Percentiles rank a stretch among this genome's conserved stretches.
Evolutionary conservation across 2,888 invertebrate species (phyloP).

Genomic region (Leucoptera coffeella): DNA sequence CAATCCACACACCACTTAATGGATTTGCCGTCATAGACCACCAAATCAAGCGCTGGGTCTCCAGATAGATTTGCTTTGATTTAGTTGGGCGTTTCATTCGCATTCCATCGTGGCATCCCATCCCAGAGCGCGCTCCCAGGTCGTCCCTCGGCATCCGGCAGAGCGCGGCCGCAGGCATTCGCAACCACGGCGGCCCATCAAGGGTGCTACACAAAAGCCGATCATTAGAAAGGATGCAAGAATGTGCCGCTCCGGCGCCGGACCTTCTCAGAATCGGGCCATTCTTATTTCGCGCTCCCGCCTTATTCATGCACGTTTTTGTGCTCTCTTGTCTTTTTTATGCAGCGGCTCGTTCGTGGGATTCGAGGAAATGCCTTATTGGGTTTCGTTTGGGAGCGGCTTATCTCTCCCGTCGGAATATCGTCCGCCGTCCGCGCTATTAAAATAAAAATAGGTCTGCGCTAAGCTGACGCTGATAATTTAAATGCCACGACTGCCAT

Average conservation of each 20-base stretch:
- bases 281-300: constrained; percentile 51
- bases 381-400: constrained; percentile 39
- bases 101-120: not conserved
- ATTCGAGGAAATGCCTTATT: constrained; percentile 50
- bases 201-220: constrained; percentile 39
- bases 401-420: constrained; percentile 20
- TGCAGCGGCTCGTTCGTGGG: constrained; percentile 18
- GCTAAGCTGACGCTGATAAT: no score
- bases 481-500: no score
- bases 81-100: not conserved
- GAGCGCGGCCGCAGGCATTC: no score
- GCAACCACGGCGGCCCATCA: constrained; percentile 19
- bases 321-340: constrained; percentile 28
- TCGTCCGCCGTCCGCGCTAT: not conserved
- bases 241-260: constrained; percentile 34
- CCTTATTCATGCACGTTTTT: constrained; percentile 43
- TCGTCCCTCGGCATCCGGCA: no score
- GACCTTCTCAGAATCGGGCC: constrained; percentile 45
- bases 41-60: no score
- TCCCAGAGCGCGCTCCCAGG: no score
- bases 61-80: not conserved
- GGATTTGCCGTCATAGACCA: no score
- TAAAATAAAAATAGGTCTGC: not conserved
- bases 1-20: no score
- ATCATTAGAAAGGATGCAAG: constrained; percentile 47